Percentiles rank a stretch among this genome's conserved stretches.
phyloP scores from a whole-genome alignment of 2,113 vertebrate genomes.

The Diadophis punctatus region DNA sequence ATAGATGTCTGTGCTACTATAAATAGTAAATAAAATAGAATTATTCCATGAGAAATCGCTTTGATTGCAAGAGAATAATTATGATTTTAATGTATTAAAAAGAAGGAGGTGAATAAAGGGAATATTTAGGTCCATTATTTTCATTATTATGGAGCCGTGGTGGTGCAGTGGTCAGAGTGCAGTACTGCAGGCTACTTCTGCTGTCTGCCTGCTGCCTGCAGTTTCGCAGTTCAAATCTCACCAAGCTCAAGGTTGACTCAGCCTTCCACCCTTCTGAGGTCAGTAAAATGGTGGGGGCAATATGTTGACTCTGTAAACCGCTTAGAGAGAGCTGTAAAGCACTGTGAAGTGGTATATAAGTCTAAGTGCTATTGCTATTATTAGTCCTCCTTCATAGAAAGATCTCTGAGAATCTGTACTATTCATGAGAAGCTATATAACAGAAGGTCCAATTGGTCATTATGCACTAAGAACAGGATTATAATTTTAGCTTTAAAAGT shows the following conservation, averaged over 20 bases:
- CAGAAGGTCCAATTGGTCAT: background rate
- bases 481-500: background rate
- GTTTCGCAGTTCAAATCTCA: too few species aligned
- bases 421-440: background rate
- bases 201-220: too few species aligned
- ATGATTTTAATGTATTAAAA: slow-evolving; percentile 7
- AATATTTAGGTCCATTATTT: background rate
- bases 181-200: too few species aligned
- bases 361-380: background rate
- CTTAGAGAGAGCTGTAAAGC: too few species aligned
- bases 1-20: background rate
- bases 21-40: background rate
- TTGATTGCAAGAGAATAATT: slow-evolving; percentile 1
- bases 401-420: background rate
- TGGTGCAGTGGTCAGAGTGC: too few species aligned
- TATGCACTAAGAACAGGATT: background rate
- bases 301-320: too few species aligned
- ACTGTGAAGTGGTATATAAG: too few species aligned
- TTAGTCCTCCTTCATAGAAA: background rate
- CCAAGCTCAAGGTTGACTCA: too few species aligned
- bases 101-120: background rate
- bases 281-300: too few species aligned
- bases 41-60: background rate
- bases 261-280: too few species aligned
- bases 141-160: background rate